Percentiles rank a stretch among this genome's conserved stretches.
phyloP scores from a whole-genome alignment of 2,888 invertebrate genomes.

The Caenorhabditis imperialis region DNA sequence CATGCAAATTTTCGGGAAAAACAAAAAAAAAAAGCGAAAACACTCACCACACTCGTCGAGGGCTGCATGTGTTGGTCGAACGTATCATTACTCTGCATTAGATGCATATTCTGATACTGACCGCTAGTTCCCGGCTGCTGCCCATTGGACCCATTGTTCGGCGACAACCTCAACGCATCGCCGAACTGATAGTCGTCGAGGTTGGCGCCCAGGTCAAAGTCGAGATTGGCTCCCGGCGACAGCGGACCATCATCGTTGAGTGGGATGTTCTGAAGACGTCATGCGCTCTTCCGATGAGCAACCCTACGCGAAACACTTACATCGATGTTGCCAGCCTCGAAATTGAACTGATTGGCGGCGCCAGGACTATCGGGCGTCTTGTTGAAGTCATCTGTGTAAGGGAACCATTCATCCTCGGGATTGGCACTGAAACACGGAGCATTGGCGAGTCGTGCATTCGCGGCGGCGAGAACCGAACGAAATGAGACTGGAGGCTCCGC shows the following conservation, averaged over 20 bases:
- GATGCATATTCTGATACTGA: constrained; percentile 43
- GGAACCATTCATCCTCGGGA: constrained; percentile 52
- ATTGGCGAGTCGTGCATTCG: too few relatives aligned
- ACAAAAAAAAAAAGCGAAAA: neutral
- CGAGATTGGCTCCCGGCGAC: constrained; percentile 13
- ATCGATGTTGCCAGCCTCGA: constrained; percentile 30
- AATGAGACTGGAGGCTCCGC: constrained; percentile 27
- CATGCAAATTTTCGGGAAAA: too few relatives aligned
- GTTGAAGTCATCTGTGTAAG: constrained; percentile 27
- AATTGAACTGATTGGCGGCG: constrained; percentile 7
- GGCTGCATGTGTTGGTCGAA: constrained; percentile 32
- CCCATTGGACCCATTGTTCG: constrained; percentile 5
- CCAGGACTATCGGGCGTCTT: constrained; percentile 30
- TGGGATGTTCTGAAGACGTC: constrained; percentile 42
- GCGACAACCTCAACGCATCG: constrained; percentile 9
- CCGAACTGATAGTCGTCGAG: constrained; percentile 15
- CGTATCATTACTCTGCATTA: constrained; percentile 25
- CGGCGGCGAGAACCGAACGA: neutral
- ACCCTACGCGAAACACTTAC: constrained; percentile 4
- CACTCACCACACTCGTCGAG: constrained; percentile 31
- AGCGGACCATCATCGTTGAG: constrained; percentile 28
- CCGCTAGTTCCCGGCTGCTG: constrained; percentile 17
- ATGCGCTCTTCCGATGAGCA: neutral
- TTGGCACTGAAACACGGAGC: constrained; percentile 38
- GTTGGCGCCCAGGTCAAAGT: constrained; percentile 16